phyloP scores from a whole-genome alignment of 2,888 invertebrate genomes.

The Cynaeus angustus region DNA sequence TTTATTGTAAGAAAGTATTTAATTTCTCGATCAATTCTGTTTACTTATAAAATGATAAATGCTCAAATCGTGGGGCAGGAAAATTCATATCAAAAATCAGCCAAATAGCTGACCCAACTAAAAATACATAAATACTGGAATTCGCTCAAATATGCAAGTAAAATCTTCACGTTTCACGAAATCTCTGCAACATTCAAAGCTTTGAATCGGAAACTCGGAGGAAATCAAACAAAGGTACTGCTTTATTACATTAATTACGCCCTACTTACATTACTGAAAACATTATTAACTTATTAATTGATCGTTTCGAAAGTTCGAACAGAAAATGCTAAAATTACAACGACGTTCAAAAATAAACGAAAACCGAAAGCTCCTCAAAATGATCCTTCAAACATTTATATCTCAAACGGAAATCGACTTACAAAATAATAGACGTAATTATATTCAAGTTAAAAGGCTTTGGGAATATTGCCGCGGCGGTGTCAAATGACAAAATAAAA shows the following conservation, averaged over 20 bases:
- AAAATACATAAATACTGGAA: not conserved
- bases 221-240: conserved; percentile 35
- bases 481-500: no score
- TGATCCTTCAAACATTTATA: not conserved
- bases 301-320: conserved; percentile 1
- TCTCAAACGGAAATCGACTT: conserved; percentile 7
- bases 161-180: conserved; percentile 6
- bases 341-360: conserved; percentile 20
- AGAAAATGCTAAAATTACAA: conserved; percentile 8
- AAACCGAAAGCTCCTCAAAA: conserved; percentile 18
- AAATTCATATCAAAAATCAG: not conserved
- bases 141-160: not conserved
- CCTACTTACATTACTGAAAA: conserved; percentile 32
- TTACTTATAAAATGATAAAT: conserved; percentile 2
- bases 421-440: conserved; percentile 6
- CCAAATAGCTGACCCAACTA: not conserved
- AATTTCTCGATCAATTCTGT: conserved; percentile 1
- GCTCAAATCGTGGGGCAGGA: not conserved
- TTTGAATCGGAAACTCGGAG: conserved; percentile 24
- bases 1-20: not conserved
- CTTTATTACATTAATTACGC: conserved; percentile 30
- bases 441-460: not conserved
- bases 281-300: conserved; percentile 32
- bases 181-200: conserved; percentile 21
- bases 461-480: no score